These are phyloP conservation scores for Norana najaformis DNA, from an alignment of 2,888 invertebrate genomes.

Conservation along the genomic window DNA sequence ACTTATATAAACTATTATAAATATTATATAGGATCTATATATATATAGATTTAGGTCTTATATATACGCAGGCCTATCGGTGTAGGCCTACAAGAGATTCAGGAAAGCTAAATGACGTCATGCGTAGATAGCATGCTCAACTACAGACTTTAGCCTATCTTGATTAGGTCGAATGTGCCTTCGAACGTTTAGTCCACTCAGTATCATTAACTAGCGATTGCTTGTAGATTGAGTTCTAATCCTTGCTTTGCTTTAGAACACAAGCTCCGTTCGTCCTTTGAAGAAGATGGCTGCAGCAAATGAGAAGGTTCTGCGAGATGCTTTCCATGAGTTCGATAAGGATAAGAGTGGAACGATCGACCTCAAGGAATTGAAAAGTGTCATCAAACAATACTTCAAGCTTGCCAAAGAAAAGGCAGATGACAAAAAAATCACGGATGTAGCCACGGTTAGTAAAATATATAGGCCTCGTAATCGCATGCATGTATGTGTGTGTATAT, in stretches of 20 bases:
- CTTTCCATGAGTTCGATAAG: neutral
- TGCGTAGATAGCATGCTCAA: neutral
- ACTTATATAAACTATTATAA: neutral
- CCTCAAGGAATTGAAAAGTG: neutral
- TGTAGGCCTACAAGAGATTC: too few relatives aligned
- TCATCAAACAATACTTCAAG: neutral
- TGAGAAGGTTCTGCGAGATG: neutral
- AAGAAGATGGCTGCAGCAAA: neutral
- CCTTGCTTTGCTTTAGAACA: neutral
- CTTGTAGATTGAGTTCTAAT: neutral
- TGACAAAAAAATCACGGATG: neutral
- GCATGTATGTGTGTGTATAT: too few relatives aligned
- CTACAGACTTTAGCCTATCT: neutral
- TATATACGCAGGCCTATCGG: too few relatives aligned
- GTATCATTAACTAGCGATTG: neutral
- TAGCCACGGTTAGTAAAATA: slow-evolving; percentile 8
- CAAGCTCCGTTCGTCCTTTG: neutral
- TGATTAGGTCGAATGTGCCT: neutral
- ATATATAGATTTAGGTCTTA: too few relatives aligned
- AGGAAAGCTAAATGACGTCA: too few relatives aligned
- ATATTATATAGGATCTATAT: too few relatives aligned
- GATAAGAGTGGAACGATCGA: slow-evolving; percentile 10
- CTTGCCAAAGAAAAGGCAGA: slow-evolving; percentile 15
- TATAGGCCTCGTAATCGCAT: too few relatives aligned
- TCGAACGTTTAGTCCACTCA: neutral